Conservation (phyloP, 1,140 invertebrate genomes). For the Drosophila orena region DNA sequence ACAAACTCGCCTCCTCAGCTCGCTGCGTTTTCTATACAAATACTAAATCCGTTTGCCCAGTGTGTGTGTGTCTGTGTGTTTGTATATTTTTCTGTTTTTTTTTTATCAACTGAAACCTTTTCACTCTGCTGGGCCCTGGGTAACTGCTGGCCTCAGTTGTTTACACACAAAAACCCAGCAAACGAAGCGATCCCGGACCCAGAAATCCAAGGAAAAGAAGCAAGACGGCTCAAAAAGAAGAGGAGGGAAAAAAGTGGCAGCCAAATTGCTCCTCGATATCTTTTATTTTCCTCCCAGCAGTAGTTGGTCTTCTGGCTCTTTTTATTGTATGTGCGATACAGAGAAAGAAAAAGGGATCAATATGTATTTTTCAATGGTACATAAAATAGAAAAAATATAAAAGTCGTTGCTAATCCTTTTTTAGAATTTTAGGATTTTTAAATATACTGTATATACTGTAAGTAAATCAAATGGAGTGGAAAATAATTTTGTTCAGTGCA, state of each 20-base stretch:
- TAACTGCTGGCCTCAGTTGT: slow-evolving; percentile 55
- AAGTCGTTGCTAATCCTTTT: too few species aligned
- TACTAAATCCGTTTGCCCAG: slow-evolving; percentile 68
- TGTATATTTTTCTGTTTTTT: slow-evolving; percentile 58
- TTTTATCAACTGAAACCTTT: slow-evolving; percentile 78
- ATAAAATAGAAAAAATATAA: too few species aligned
- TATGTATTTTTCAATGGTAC: too few species aligned
- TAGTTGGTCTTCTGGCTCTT: slow-evolving; percentile 58
- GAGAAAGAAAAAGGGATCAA: slow-evolving; percentile 4
- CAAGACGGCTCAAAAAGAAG: not conserved
- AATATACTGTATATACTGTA: too few species aligned
- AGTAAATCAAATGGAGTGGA: not conserved
- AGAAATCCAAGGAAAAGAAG: slow-evolving; percentile 1
- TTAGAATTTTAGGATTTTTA: too few species aligned
- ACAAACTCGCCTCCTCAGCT: slow-evolving; percentile 44
- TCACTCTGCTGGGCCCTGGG: slow-evolving; percentile 48
- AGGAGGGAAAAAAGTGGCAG: slow-evolving; percentile 69
- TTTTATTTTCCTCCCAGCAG: slow-evolving; percentile 75
- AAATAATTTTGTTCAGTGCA: slow-evolving; percentile 21
- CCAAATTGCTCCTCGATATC: slow-evolving; percentile 83
- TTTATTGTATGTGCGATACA: slow-evolving; percentile 46
- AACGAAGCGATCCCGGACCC: slow-evolving; percentile 49
- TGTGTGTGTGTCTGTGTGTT: slow-evolving; percentile 56
- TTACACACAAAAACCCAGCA: slow-evolving; percentile 67
- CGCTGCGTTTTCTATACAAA: slow-evolving; percentile 69